Conservation (phyloP, 1,140 invertebrate genomes). For the Penaeus japonicus region DNA sequence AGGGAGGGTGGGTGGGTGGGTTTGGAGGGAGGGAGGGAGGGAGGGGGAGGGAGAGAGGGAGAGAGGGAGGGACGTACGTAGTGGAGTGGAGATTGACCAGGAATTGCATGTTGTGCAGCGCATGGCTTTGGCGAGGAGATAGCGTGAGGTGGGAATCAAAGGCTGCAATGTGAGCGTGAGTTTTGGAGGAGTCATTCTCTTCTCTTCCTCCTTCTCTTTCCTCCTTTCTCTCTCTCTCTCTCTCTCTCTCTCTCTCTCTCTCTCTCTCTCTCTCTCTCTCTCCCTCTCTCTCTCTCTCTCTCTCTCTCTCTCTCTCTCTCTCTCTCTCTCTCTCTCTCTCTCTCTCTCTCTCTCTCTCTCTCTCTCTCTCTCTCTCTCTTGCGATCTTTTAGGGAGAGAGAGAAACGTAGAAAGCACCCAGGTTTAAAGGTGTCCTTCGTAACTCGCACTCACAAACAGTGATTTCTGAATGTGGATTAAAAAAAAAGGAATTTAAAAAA, state of each 20-base stretch:
- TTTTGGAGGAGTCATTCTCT: neutral
- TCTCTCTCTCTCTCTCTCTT: neutral
- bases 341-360: conserved; percentile 19
- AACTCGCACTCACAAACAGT: too few relatives aligned
- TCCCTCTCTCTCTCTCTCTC: conserved; percentile 8
- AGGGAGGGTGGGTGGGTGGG: too few relatives aligned
- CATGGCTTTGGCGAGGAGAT: too few relatives aligned
- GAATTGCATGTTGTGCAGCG: too few relatives aligned
- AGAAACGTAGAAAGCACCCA: neutral
- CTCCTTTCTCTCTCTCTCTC: neutral
- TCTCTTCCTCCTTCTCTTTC: neutral
- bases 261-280: conserved; percentile 9
- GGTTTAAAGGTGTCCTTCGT: too few relatives aligned
- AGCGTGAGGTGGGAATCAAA: too few relatives aligned
- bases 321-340: conserved; percentile 17
- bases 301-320: conserved; percentile 18
- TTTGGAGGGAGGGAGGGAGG: too few relatives aligned
- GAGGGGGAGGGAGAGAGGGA: too few relatives aligned
- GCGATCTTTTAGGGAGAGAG: neutral
- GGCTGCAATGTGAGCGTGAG: neutral
- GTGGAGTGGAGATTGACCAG: too few relatives aligned
- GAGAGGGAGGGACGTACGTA: too few relatives aligned
- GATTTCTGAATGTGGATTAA: too few relatives aligned
- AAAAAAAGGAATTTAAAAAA: too few relatives aligned
- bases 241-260: conserved; percentile 9